phyloP scores from a whole-genome alignment of 2,888 invertebrate genomes.

The Drosophila neonasuta region DNA sequence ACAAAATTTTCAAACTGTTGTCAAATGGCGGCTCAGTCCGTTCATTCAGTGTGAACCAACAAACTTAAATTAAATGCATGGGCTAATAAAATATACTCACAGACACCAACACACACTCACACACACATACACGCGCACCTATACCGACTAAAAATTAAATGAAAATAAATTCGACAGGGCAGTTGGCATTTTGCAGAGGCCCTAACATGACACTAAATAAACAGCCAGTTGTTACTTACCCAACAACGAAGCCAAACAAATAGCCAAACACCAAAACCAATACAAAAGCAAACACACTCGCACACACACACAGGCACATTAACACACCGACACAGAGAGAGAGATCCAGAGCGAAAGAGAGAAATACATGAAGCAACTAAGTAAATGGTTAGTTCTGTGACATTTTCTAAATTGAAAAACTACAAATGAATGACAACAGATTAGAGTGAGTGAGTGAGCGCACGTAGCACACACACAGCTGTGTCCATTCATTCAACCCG shows the following conservation, averaged over 20 bases:
- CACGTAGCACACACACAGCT: slow-evolving; percentile 54
- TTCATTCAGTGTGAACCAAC: slow-evolving; percentile 33
- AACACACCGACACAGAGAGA: neutral
- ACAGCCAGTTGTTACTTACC: slow-evolving; percentile 75
- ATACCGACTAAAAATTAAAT: slow-evolving; percentile 54
- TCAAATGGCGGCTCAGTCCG: slow-evolving; percentile 21
- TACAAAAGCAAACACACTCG: slow-evolving; percentile 53
- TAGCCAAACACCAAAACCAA: slow-evolving; percentile 62
- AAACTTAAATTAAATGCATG: slow-evolving; percentile 61
- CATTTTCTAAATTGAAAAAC: slow-evolving; percentile 77
- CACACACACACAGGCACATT: slow-evolving; percentile 1
- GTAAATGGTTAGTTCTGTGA: slow-evolving; percentile 76
- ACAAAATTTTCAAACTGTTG: slow-evolving; percentile 32
- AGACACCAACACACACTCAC: slow-evolving; percentile 5
- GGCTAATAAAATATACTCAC: slow-evolving; percentile 57
- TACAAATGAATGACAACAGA: slow-evolving; percentile 77
- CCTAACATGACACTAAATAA: slow-evolving; percentile 77
- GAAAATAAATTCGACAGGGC: slow-evolving; percentile 58
- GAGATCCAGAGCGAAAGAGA: neutral
- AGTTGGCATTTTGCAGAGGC: slow-evolving; percentile 26
- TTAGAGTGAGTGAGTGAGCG: slow-evolving; percentile 49
- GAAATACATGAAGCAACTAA: slow-evolving; percentile 39
- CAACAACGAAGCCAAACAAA: slow-evolving; percentile 75
- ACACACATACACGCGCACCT: slow-evolving; percentile 3
- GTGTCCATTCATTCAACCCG: slow-evolving; percentile 39